Evolutionary conservation across 2,888 invertebrate genomes (phyloP), one percentile per base, ranked within the genome.

Genomic region (Icerya purchasi): DNA sequence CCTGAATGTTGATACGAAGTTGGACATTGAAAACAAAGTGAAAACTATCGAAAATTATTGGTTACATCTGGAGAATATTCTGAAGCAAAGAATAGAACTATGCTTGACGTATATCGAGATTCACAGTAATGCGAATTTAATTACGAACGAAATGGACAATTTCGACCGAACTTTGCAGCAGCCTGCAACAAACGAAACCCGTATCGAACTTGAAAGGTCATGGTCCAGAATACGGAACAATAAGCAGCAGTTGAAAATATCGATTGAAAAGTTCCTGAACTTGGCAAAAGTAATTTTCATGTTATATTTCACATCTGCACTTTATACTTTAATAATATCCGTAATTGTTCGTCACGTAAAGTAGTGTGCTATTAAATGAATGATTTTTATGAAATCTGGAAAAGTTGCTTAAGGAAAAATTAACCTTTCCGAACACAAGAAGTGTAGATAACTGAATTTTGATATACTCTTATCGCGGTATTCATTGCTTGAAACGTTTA

Each of bases 41-140:
- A 78, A 80, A 63, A 74, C 77, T 1, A 69, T 83, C 36, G 77
- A 78, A 61, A 76, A 78, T 50, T 76, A 79, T 56, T 83, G 82
- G 82, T 73, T 77, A 24, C 76, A 78, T 62, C 72, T 81, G 3
- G 78, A 79, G 65, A 76, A 76, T 63, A 69, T 78, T 23, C 70
- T 83, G 3, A 75, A 81, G 61, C 75, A 74, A 61, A 77, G 87
- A 60, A 77, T 86, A 61, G 78, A 81, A 63, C 72, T 85, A 20
- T 78, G 81, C 19, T 76, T 77, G 52, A 70, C 80, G 63, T 84
- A 84, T 67, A 79, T 83, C 52, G 79, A 82, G 65, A 86, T 86
- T 72, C 83, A 84, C 66, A 77, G 79, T 67, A 78, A 79, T 63
- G 81, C 82, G 22, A 77, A 80, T 61, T 77, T 78, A 68, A 74